Evolutionary conservation across 2,797 vertebrate species (phyloP), one percentile per base, ranked within the genome.

Genomic region (Peromyscus eremicus): DNA sequence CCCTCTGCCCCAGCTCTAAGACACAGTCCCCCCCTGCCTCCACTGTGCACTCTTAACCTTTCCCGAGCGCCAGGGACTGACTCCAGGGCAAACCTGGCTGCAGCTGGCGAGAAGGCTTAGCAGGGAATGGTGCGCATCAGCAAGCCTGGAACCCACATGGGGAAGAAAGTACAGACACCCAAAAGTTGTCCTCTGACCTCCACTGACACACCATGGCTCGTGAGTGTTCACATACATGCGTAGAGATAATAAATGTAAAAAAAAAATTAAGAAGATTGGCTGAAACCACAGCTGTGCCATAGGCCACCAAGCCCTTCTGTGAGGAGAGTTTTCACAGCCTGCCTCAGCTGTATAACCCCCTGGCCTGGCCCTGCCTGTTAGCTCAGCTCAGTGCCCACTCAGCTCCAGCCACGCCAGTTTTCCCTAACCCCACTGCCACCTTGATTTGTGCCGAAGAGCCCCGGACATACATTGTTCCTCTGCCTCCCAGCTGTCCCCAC

Each of bases 1-100:
- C 32, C 1, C 17, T 79, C 37, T 37, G 5, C 19, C 62, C 17
- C 66, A 27, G 29, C 4, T 64, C 37, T 17, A 19, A 60, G n/a
- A 85, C 9, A 27, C 8, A 11, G 37, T 21, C 11, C 52, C 52
- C 52, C 52, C 37, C 29, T 25, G 23, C 55, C 21, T 43, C 12
- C 0, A 0, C 17, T 2, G 17, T 1, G 6, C 19, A 57, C 60
- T 60, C 2, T 29, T 6, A 46, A 43, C 2, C 55, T 95, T 40
- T 5, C 16, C 49, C 68, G 84, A 62, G 19, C 29, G 37, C 75
- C 32, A 16, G 17, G n/a, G 0, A 40, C 60, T 73, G 0, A 40
- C 60, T 73, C 66, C 62, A 84, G 80, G 90, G 55, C 73, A 87
- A 81, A 10, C 23, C 73, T 23, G 12, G 12, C 23, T 76, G 73